phyloP scores from a whole-genome alignment of 2,888 invertebrate genomes.

The Dryomyza anilis region DNA sequence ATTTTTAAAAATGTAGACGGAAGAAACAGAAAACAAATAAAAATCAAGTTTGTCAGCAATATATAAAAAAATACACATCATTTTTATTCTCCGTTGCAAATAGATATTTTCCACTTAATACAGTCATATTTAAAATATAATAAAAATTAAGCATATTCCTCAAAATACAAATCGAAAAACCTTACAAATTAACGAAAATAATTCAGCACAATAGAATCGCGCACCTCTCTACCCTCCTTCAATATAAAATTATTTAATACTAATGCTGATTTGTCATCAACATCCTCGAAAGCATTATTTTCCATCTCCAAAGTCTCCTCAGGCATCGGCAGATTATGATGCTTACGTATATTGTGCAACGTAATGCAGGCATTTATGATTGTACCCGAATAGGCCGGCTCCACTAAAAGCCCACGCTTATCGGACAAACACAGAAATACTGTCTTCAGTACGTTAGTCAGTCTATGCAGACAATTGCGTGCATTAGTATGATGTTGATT shows the following conservation, averaged over 20 bases:
- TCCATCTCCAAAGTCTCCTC: not conserved
- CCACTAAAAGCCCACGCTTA: not conserved
- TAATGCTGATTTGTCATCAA: not conserved
- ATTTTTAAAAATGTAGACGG: too few species aligned
- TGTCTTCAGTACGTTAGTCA: not conserved
- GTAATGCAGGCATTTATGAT: conserved; percentile 23
- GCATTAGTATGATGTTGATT: not conserved
- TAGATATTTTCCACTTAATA: too few species aligned
- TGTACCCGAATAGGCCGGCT: not conserved
- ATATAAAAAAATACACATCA: too few species aligned
- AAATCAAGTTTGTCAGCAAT: too few species aligned
- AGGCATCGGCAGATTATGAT: conserved; percentile 7
- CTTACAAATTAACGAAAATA: too few species aligned
- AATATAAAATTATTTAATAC: not conserved
- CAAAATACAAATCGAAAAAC: too few species aligned
- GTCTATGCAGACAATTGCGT: not conserved
- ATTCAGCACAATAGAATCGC: not conserved
- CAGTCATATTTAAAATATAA: too few species aligned
- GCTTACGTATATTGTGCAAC: conserved; percentile 33
- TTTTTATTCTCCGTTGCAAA: too few species aligned
- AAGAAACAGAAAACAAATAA: too few species aligned
- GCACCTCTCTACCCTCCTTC: not conserved
- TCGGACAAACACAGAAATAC: not conserved
- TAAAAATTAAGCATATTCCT: too few species aligned
- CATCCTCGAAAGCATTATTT: not conserved